These are phyloP conservation scores for Platycercus adscitus DNA, from an alignment of 2,113 vertebrate species.

Conservation along the genomic window DNA sequence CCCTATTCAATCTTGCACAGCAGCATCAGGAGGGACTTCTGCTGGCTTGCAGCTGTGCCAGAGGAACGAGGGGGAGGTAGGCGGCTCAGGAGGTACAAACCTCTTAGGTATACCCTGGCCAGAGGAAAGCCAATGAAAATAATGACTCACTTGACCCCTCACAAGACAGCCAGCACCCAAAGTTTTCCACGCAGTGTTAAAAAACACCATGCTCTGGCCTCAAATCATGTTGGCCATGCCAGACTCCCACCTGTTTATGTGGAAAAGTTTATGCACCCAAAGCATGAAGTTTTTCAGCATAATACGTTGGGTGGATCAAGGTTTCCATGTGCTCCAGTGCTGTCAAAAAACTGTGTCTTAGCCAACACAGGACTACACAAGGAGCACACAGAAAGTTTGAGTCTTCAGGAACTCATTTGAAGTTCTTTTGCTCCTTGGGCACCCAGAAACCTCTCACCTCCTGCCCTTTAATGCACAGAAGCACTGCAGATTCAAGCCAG, in stretches of 20 bases:
- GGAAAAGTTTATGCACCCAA: conserved; percentile 66
- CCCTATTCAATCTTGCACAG: background rate
- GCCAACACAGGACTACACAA: background rate
- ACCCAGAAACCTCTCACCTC: background rate
- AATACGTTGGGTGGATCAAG: conserved; percentile 56
- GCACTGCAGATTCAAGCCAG: background rate
- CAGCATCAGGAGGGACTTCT: background rate
- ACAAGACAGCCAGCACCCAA: conserved; percentile 47
- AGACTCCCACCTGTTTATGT: conserved; percentile 69
- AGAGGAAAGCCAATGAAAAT: conserved; percentile 44
- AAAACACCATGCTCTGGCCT: conserved; percentile 53
- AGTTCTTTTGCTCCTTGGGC: background rate
- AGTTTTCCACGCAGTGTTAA: conserved; percentile 53
- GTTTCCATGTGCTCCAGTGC: conserved; percentile 40
- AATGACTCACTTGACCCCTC: conserved; percentile 65
- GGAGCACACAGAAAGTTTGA: conserved; percentile 30
- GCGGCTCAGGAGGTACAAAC: background rate
- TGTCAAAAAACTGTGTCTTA: background rate
- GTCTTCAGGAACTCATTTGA: conserved; percentile 10
- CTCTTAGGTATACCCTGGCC: background rate
- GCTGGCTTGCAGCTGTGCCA: background rate
- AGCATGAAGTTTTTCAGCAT: conserved; percentile 40
- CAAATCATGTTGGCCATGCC: background rate
- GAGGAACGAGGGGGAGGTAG: background rate
- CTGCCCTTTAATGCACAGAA: background rate